A percentile compares a stretch with the other conserved stretches of the same genome.
Conservation (phyloP, 1,140 invertebrate species). For the Lucilia sericata region DNA sequence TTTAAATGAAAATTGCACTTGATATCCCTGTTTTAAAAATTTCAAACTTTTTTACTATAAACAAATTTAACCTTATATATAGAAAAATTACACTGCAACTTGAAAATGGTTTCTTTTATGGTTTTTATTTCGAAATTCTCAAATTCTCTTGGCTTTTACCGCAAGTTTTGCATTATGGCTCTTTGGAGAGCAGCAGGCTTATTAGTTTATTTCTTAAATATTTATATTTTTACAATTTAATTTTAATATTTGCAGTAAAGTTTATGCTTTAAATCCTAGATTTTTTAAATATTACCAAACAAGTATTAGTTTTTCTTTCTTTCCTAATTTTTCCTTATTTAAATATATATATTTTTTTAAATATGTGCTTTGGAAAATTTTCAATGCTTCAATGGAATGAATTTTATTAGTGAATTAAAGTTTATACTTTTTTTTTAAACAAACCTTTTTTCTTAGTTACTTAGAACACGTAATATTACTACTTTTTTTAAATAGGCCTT, state of each 20-base stretch:
- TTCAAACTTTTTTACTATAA: neutral
- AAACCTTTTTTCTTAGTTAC: slow-evolving; percentile 28
- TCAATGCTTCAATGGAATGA: slow-evolving; percentile 43
- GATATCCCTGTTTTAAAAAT: neutral
- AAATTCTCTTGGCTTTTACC: neutral
- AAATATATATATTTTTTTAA: neutral
- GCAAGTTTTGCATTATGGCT: slow-evolving; percentile 4
- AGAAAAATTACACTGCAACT: neutral
- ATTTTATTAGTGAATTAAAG: slow-evolving; percentile 29
- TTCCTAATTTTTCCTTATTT: too few relatives aligned
- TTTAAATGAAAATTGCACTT: slow-evolving; percentile 12
- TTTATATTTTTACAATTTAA: neutral
- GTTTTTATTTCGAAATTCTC: neutral
- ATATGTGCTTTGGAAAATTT: slow-evolving; percentile 38
- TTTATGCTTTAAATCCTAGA: slow-evolving; percentile 3
- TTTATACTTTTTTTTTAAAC: slow-evolving; percentile 17
- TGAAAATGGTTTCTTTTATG: neutral
- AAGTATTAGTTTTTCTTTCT: neutral
- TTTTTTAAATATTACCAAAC: neutral
- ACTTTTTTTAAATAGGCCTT: neutral
- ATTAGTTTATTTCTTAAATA: neutral
- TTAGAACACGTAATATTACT: slow-evolving; percentile 3
- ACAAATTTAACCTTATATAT: neutral
- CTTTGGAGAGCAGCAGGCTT: neutral
- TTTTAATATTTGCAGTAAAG: slow-evolving; percentile 2